A percentile compares a stretch with the other conserved stretches of the same genome.
Evolutionary conservation across 2,888 invertebrate species (phyloP).

Genomic region (Panorpa germanica): DNA sequence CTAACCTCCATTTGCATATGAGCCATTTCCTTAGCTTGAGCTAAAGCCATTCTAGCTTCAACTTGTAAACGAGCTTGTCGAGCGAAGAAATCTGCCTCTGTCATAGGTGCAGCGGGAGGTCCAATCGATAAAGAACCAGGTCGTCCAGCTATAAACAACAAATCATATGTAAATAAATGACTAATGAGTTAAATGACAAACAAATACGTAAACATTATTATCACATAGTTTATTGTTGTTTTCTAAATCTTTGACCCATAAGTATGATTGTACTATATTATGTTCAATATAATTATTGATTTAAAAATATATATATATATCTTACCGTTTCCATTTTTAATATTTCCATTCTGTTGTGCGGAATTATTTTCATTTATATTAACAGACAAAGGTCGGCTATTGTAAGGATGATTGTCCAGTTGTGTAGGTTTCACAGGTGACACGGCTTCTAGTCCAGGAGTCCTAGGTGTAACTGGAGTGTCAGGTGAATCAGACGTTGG

Average conservation of each 20-base stretch:
- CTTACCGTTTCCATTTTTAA: too few species aligned
- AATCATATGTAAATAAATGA: too few species aligned
- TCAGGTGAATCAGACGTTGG: constrained; percentile 39
- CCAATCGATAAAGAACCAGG: constrained; percentile 27
- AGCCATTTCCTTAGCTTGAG: constrained; percentile 83
- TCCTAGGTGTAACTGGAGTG: constrained; percentile 5
- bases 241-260: too few species aligned
- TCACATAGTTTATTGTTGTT: too few species aligned
- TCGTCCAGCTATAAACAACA: too few species aligned
- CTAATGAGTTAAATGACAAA: too few species aligned
- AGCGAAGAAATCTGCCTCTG: constrained; percentile 63
- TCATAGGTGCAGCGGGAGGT: constrained; percentile 28
- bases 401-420: constrained; percentile 14
- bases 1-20: constrained; percentile 75
- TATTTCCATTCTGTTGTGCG: too few species aligned
- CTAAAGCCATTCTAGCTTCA: constrained; percentile 71
- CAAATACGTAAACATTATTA: too few species aligned
- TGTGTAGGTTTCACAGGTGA: background rate
- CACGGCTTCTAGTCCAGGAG: constrained; percentile 6
- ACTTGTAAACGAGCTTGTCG: constrained; percentile 67
- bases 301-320: too few species aligned
- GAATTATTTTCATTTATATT: constrained; percentile 13
- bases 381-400: constrained; percentile 17
- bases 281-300: too few species aligned
- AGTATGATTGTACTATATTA: too few species aligned